These are phyloP conservation scores for Drosophila ochracea DNA, from an alignment of 2,888 invertebrate genomes.

Conservation along the genomic window DNA sequence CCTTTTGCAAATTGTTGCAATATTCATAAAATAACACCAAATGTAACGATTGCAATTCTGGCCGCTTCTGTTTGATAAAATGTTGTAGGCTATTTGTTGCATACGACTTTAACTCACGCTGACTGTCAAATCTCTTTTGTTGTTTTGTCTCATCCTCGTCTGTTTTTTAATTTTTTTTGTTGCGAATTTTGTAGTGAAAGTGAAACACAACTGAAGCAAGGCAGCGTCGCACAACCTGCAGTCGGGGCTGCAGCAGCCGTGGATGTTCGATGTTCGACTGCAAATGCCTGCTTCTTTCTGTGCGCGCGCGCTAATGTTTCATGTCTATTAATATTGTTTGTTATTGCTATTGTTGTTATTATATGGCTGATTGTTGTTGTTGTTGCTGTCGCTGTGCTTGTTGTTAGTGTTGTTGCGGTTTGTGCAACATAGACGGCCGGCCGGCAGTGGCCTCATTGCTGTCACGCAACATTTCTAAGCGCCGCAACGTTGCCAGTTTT, in stretches of 20 bases:
- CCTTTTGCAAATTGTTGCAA: not conserved
- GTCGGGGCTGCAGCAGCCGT: slow-evolving; percentile 18
- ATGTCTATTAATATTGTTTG: slow-evolving; percentile 71
- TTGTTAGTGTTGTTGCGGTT: slow-evolving; percentile 31
- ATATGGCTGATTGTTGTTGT: slow-evolving; percentile 42
- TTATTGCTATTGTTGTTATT: slow-evolving; percentile 58
- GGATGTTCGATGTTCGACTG: slow-evolving; percentile 52
- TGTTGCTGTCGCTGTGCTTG: slow-evolving; percentile 9
- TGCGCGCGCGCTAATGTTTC: slow-evolving; percentile 55
- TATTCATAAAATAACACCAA: not conserved
- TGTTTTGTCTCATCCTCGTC: not conserved
- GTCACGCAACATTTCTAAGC: slow-evolving; percentile 66
- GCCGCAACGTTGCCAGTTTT: slow-evolving; percentile 59
- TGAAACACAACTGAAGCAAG: slow-evolving; percentile 45
- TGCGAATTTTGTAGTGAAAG: slow-evolving; percentile 72
- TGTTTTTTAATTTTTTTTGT: slow-evolving; percentile 26
- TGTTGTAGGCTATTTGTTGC: slow-evolving; percentile 35
- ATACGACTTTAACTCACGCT: slow-evolving; percentile 33
- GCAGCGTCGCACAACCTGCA: slow-evolving; percentile 45
- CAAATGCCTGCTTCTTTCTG: slow-evolving; percentile 51
- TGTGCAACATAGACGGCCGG: slow-evolving; percentile 49
- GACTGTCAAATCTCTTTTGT: slow-evolving; percentile 33
- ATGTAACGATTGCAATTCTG: not conserved
- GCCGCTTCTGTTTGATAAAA: slow-evolving; percentile 29
- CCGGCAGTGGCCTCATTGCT: slow-evolving; percentile 62